Conservation (phyloP, 1,140 invertebrate species). For the Nephila pilipes region DNA sequence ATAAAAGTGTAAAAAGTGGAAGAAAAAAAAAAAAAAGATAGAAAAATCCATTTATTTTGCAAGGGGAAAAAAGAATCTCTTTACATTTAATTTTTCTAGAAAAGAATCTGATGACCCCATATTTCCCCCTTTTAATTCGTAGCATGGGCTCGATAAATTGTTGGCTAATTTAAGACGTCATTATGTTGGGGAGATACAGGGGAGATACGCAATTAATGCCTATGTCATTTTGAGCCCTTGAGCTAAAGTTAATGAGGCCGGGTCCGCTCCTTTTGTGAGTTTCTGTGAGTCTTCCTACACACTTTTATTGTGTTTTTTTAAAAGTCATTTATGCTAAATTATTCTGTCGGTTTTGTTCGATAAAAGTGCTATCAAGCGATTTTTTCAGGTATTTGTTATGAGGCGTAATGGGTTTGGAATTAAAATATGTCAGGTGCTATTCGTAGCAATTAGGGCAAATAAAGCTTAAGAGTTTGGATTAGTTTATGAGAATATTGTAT, state of each 20-base stretch:
- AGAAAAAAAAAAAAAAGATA: too few relatives aligned
- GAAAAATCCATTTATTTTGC: too few relatives aligned
- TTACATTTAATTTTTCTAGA: background rate
- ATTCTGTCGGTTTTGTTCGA: background rate
- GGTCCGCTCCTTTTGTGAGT: background rate
- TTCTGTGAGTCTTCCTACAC: too few relatives aligned
- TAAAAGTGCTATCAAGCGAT: background rate
- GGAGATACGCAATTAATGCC: background rate
- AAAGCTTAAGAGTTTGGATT: background rate
- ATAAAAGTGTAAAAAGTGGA: too few relatives aligned
- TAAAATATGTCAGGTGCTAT: background rate
- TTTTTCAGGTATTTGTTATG: background rate
- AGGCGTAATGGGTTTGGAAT: background rate
- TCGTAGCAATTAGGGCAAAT: background rate
- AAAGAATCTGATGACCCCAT: background rate
- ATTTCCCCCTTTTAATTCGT: background rate
- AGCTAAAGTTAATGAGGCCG: background rate
- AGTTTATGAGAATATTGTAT: background rate
- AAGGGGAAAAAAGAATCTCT: too few relatives aligned
- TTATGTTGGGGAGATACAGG: background rate
- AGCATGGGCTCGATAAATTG: background rate
- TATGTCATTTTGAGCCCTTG: background rate
- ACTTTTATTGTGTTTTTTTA: background rate
- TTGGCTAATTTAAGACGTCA: constrained; percentile 3
- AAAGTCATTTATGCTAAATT: background rate